Conservation (phyloP, 2,797 vertebrate genomes). For the Tachyglossus aculeatus region DNA sequence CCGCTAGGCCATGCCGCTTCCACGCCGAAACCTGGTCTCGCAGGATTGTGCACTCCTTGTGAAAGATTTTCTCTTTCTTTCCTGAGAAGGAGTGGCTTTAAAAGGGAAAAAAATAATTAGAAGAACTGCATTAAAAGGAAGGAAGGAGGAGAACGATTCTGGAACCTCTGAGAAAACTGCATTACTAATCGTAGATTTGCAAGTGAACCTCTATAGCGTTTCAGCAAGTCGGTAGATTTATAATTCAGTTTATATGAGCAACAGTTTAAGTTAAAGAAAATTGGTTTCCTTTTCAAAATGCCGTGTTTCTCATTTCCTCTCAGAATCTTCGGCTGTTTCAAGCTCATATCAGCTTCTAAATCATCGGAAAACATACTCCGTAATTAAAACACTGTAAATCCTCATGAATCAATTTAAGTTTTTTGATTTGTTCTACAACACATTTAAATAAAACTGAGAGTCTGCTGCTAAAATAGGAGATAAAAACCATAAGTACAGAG, state of each 20-base stretch:
- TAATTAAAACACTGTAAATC: conserved; percentile 74
- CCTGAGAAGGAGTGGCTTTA: no score
- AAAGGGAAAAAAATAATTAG: no score
- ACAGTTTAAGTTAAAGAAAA: conserved; percentile 77
- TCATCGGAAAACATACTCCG: conserved; percentile 70
- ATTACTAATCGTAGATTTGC: conserved; percentile 67
- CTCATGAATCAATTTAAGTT: conserved; percentile 70
- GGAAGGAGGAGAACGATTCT: conserved; percentile 44
- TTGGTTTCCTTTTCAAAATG: conserved; percentile 79
- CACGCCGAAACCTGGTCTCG: no score
- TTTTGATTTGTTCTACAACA: conserved; percentile 71
- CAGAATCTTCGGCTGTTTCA: conserved; percentile 64
- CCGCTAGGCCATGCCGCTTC: no score
- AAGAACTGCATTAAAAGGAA: conserved; percentile 43
- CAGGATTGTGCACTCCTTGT: no score
- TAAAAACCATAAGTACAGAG: conserved; percentile 33
- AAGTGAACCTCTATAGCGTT: conserved; percentile 67
- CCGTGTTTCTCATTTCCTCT: conserved; percentile 79
- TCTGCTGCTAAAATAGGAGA: conserved; percentile 50
- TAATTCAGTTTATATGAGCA: conserved; percentile 75
- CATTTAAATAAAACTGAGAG: conserved; percentile 66
- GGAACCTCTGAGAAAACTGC: conserved; percentile 66
- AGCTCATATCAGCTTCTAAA: conserved; percentile 70
- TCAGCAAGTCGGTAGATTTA: conserved; percentile 74
- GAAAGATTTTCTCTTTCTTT: no score